phyloP scores from a whole-genome alignment of 1,140 invertebrate species.

The Lepidurus couesii region DNA sequence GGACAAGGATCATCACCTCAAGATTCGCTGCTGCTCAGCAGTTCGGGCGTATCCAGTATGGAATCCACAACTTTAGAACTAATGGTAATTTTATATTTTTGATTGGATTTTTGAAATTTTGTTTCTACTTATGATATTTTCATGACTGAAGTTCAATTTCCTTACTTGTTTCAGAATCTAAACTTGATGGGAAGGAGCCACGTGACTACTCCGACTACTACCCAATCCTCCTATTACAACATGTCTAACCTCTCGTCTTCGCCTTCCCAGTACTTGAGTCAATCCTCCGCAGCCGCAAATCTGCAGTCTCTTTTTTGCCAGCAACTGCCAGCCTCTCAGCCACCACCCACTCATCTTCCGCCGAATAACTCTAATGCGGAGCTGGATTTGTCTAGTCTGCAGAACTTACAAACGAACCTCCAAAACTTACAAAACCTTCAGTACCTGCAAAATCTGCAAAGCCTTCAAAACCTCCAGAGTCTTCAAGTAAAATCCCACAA shows the following conservation, averaged over 20 bases:
- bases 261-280: not conserved
- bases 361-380: not conserved
- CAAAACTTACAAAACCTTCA: conserved; percentile 34
- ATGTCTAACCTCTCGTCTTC: not conserved
- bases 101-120: not conserved
- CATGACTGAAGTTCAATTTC: too few species aligned
- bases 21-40: conserved; percentile 26
- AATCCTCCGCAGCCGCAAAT: not conserved
- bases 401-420: conserved; percentile 30
- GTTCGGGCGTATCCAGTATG: conserved; percentile 23
- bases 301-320: conserved; percentile 29
- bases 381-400: conserved; percentile 26
- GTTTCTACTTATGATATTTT: not conserved
- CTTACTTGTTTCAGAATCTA: not conserved
- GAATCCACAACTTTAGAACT: not conserved
- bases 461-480: conserved; percentile 30
- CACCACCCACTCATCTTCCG: not conserved
- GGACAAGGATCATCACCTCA: conserved; percentile 21
- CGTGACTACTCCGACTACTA: not conserved
- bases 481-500: conserved; percentile 37
- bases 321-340: not conserved
- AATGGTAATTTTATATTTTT: not conserved
- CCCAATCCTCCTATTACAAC: not conserved
- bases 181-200: not conserved
- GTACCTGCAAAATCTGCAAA: conserved; percentile 31